These are phyloP conservation scores for Agrochola lota DNA, from an alignment of 2,888 invertebrate species.

Conservation along the genomic window DNA sequence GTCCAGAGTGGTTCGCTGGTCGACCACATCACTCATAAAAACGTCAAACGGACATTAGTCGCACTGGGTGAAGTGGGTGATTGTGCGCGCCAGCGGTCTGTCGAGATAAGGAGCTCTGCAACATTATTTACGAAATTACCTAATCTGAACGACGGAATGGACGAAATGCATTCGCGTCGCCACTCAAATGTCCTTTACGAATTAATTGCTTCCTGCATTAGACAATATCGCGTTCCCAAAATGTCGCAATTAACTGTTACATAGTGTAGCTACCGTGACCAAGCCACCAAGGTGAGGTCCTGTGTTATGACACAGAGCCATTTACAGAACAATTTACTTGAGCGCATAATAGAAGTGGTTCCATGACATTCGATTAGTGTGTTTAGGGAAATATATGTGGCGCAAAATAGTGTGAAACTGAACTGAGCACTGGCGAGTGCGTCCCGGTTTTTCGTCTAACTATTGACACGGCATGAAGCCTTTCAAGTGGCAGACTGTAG, in stretches of 20 bases:
- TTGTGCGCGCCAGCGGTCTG: neutral
- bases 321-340: slow-evolving; percentile 21
- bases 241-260: slow-evolving; percentile 49
- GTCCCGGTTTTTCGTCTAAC: neutral
- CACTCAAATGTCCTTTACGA: slow-evolving; percentile 53
- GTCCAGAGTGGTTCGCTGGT: neutral
- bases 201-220: slow-evolving; percentile 61
- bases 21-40: neutral
- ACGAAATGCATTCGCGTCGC: slow-evolving; percentile 18
- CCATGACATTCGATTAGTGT: slow-evolving; percentile 18
- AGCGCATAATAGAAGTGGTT: neutral
- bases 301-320: slow-evolving; percentile 17
- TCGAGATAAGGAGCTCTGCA: slow-evolving; percentile 3
- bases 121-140: slow-evolving; percentile 16
- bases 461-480: slow-evolving; percentile 20
- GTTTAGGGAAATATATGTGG: neutral
- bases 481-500: slow-evolving; percentile 2
- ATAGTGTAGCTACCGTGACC: slow-evolving; percentile 49
- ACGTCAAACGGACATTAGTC: neutral
- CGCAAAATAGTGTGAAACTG: slow-evolving; percentile 6
- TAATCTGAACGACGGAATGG: slow-evolving; percentile 2
- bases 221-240: slow-evolving; percentile 54
- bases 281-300: slow-evolving; percentile 49
- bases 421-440: neutral
- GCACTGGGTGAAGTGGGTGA: neutral